Conservation (phyloP, 2,113 vertebrate genomes). For the Cavia porcellus region DNA sequence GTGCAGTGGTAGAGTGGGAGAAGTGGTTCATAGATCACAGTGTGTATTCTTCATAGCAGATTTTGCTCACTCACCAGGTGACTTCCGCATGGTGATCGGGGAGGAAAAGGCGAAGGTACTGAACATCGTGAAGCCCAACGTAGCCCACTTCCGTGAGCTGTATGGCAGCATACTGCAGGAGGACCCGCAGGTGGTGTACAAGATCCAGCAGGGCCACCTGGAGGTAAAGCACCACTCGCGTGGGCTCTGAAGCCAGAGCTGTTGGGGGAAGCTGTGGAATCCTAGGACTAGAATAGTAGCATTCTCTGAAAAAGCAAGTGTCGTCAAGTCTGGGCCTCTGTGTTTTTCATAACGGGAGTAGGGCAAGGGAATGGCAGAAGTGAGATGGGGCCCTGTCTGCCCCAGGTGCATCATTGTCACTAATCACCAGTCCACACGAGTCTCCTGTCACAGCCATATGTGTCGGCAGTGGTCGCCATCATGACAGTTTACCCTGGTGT, state of each 20-base stretch:
- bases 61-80: slow-evolving; percentile 87
- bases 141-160: slow-evolving; percentile 93
- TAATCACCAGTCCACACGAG: not conserved
- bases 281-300: not conserved
- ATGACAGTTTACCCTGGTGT: not conserved
- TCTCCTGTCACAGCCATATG: not conserved
- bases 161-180: slow-evolving; percentile 94
- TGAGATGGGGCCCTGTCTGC: not conserved
- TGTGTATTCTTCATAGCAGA: not conserved
- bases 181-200: slow-evolving; percentile 96
- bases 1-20: not conserved
- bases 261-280: not conserved
- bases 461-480: not conserved
- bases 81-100: slow-evolving; percentile 97
- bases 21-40: not conserved
- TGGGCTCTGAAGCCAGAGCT: not conserved
- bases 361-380: not conserved
- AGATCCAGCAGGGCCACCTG: slow-evolving; percentile 93
- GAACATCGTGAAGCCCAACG: slow-evolving; percentile 95
- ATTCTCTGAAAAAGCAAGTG: not conserved
- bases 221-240: slow-evolving; percentile 89
- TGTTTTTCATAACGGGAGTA: not conserved
- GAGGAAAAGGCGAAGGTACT: slow-evolving; percentile 95
- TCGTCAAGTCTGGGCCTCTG: not conserved
- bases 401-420: not conserved